Percentiles rank a stretch among this genome's conserved stretches.
Evolutionary conservation across 2,888 invertebrate genomes (phyloP).

Genomic region (Yponomeuta malinellus): DNA sequence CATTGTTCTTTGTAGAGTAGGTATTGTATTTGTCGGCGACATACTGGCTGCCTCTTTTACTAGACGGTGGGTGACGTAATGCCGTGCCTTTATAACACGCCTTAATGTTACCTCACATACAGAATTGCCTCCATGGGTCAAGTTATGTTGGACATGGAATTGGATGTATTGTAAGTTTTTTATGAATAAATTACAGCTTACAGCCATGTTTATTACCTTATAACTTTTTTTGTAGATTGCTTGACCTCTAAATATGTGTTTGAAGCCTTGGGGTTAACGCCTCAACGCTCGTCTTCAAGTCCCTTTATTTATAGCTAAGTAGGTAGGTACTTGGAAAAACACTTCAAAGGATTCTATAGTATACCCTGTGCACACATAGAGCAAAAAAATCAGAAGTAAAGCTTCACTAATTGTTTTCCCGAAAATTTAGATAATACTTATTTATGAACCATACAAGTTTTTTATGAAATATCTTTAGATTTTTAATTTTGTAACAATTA

Average conservation of each 20-base stretch:
- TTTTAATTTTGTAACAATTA: no score
- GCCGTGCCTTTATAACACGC: background rate
- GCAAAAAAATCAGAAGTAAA: no score
- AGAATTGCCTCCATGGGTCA: background rate
- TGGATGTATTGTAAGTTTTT: no score
- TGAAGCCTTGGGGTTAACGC: background rate
- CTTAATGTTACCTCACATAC: background rate
- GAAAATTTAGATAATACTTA: no score
- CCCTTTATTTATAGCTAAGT: no score
- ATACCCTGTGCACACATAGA: no score
- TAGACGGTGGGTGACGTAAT: slow-evolving; percentile 17
- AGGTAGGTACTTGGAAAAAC: no score
- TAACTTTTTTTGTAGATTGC: background rate
- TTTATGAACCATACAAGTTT: no score
- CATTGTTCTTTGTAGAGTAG: slow-evolving; percentile 3
- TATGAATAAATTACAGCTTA: background rate
- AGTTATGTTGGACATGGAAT: background rate
- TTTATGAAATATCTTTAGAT: no score
- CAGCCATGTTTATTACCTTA: slow-evolving; percentile 9
- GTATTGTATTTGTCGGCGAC: slow-evolving; percentile 18
- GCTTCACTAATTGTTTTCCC: no score
- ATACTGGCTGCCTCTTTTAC: slow-evolving; percentile 19
- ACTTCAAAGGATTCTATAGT: no score
- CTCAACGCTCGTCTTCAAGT: background rate
- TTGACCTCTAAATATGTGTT: background rate